phyloP scores from a whole-genome alignment of 2,797 vertebrate species.

The Sebastes diploproa region DNA sequence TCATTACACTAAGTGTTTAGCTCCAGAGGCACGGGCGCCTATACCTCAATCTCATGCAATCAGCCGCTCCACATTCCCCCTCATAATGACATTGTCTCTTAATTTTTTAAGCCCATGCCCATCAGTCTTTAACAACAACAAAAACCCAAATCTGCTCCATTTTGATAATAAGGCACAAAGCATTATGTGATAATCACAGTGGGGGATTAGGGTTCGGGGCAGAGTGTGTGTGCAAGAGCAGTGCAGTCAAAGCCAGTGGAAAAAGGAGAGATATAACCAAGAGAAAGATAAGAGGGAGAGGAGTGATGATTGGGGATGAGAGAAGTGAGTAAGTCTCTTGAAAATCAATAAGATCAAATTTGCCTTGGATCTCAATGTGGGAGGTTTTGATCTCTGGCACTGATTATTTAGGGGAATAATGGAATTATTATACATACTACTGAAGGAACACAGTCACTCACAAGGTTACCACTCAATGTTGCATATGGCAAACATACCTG shows the following conservation, averaged over 20 bases:
- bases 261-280: conserved; percentile 67
- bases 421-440: conserved; percentile 46
- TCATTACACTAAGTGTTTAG: conserved; percentile 76
- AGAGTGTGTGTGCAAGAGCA: conserved; percentile 53
- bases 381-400: conserved; percentile 68
- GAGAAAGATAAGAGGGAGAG: conserved; percentile 67
- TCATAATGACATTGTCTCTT: conserved; percentile 65
- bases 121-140: conserved; percentile 63
- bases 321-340: conserved; percentile 71
- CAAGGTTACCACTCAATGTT: conserved; percentile 43
- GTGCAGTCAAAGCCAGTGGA: conserved; percentile 66
- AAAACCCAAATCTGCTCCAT: conserved; percentile 72
- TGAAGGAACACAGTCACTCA: conserved; percentile 39
- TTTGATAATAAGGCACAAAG: conserved; percentile 76
- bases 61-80: conserved; percentile 51
- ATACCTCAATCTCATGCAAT: conserved; percentile 59
- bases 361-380: conserved; percentile 71
- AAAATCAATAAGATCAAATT: conserved; percentile 82
- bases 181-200: conserved; percentile 77
- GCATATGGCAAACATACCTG: conserved; percentile 13
- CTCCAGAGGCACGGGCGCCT: conserved; percentile 18
- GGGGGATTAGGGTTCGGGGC: conserved; percentile 72
- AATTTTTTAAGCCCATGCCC: conserved; percentile 53
- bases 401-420: conserved; percentile 72
- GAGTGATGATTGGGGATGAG: conserved; percentile 75